A percentile compares a stretch with the other conserved stretches of the same genome.
phyloP scores from a whole-genome alignment of 2,797 vertebrate genomes.

The Falco biarmicus region DNA sequence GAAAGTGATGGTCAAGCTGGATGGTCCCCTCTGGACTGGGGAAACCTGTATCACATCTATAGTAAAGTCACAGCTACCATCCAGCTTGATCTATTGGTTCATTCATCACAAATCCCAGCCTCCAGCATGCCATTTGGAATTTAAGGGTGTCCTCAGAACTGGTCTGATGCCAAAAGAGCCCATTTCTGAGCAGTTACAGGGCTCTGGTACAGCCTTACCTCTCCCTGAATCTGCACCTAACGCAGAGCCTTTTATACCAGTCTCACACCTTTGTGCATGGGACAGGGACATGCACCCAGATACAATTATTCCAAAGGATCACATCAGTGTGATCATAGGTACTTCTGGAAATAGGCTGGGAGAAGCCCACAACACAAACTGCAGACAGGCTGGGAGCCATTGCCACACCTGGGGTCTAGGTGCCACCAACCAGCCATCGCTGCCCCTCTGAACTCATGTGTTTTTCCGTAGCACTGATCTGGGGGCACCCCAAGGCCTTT shows the following conservation, averaged over 20 bases:
- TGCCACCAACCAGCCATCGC: background rate
- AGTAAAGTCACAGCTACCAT: background rate
- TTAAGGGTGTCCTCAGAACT: background rate
- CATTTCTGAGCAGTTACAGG: background rate
- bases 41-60: background rate
- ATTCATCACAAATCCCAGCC: background rate
- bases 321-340: background rate
- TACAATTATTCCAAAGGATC: background rate
- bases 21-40: background rate
- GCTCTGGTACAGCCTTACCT: no score
- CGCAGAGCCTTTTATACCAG: background rate
- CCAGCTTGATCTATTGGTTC: background rate
- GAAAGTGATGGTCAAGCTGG: background rate
- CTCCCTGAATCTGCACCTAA: no score
- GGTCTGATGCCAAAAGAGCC: background rate
- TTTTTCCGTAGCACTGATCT: background rate
- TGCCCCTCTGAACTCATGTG: accelerated
- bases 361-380: background rate
- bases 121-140: background rate
- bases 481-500: background rate
- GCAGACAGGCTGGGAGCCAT: background rate
- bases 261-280: background rate
- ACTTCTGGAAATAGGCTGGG: background rate
- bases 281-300: background rate
- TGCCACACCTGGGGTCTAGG: background rate